Conservation (phyloP, 2,797 vertebrate genomes). For the Hephaestus fuliginosus region DNA sequence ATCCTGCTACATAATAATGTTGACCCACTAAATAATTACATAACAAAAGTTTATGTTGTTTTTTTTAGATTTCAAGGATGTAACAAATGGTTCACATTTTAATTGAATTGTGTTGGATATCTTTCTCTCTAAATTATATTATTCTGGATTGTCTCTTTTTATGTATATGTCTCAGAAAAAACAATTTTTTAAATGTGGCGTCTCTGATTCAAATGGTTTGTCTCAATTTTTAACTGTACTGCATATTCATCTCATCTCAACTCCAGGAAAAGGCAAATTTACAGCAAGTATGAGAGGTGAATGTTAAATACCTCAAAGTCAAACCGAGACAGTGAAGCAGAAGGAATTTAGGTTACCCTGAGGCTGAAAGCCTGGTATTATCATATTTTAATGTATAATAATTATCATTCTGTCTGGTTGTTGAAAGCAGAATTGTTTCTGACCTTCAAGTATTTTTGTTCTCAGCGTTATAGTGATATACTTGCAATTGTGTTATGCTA, state of each 20-base stretch:
- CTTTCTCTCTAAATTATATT: slow-evolving; percentile 70
- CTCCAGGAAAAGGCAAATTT: slow-evolving; percentile 65
- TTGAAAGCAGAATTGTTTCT: slow-evolving; percentile 67
- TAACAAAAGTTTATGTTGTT: slow-evolving; percentile 40
- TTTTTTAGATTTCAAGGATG: slow-evolving; percentile 63
- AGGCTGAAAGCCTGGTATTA: slow-evolving; percentile 61
- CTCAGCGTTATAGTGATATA: slow-evolving; percentile 71
- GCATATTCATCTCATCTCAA: slow-evolving; percentile 71
- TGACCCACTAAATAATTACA: slow-evolving; percentile 70
- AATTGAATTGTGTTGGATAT: slow-evolving; percentile 63
- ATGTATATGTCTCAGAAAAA: slow-evolving; percentile 23
- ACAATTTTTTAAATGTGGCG: slow-evolving; percentile 46
- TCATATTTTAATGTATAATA: slow-evolving; percentile 78
- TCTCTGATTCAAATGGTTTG: slow-evolving; percentile 62
- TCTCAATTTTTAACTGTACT: slow-evolving; percentile 59
- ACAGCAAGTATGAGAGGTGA: slow-evolving; percentile 68
- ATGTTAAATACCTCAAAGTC: slow-evolving; percentile 79
- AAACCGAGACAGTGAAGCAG: slow-evolving; percentile 63
- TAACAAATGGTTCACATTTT: slow-evolving; percentile 72
- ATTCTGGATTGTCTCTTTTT: slow-evolving; percentile 57
- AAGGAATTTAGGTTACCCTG: slow-evolving; percentile 57
- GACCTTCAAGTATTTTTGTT: slow-evolving; percentile 71
- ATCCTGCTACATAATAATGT: slow-evolving; percentile 78
- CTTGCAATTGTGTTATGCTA: slow-evolving; percentile 73
- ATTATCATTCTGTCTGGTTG: slow-evolving; percentile 72